Conservation (phyloP, 1,140 invertebrate genomes). For the Drosophila micromelanica region DNA sequence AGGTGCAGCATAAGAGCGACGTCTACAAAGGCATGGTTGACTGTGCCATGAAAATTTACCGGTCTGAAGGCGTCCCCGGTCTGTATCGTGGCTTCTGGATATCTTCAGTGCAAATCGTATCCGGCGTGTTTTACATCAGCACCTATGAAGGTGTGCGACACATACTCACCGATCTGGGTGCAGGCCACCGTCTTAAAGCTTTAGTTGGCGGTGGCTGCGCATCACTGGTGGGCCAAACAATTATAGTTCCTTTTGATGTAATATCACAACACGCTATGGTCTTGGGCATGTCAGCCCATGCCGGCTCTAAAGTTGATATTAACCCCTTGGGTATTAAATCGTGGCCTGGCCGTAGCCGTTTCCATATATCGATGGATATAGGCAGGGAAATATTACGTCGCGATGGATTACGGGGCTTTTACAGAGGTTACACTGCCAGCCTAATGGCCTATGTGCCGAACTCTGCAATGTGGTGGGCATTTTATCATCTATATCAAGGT, state of each 20-base stretch:
- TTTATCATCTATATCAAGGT: slow-evolving; percentile 98
- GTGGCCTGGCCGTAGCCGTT: slow-evolving; percentile 87
- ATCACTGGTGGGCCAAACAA: slow-evolving; percentile 96
- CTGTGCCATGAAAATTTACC: slow-evolving; percentile 95
- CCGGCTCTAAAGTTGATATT: slow-evolving; percentile 85
- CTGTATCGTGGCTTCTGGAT: slow-evolving; percentile 98
- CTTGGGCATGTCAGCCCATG: slow-evolving; percentile 89
- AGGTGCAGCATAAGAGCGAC: slow-evolving; percentile 93
- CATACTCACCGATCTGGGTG: slow-evolving; percentile 88
- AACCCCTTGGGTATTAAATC: slow-evolving; percentile 89
- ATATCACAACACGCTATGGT: slow-evolving; percentile 99
- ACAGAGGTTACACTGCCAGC: slow-evolving; percentile 96
- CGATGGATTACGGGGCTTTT: slow-evolving; percentile 95
- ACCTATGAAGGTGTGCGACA: slow-evolving; percentile 97
- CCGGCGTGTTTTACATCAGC: slow-evolving; percentile 96
- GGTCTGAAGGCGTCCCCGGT: slow-evolving; percentile 93
- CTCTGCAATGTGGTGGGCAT: slow-evolving; percentile 98
- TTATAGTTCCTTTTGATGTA: slow-evolving; percentile 98
- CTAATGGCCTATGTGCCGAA: slow-evolving; percentile 97
- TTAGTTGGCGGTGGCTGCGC: slow-evolving; percentile 93
- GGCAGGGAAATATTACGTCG: slow-evolving; percentile 89
- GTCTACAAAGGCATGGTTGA: slow-evolving; percentile 95
- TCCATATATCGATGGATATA: slow-evolving; percentile 88
- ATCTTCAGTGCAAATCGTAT: slow-evolving; percentile 92
- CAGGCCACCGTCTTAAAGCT: slow-evolving; percentile 83